Percentiles rank a stretch among this genome's conserved stretches.
These are phyloP conservation scores for Varanus komodoensis DNA, from an alignment of 2,113 vertebrate species.

Conservation along the genomic window DNA sequence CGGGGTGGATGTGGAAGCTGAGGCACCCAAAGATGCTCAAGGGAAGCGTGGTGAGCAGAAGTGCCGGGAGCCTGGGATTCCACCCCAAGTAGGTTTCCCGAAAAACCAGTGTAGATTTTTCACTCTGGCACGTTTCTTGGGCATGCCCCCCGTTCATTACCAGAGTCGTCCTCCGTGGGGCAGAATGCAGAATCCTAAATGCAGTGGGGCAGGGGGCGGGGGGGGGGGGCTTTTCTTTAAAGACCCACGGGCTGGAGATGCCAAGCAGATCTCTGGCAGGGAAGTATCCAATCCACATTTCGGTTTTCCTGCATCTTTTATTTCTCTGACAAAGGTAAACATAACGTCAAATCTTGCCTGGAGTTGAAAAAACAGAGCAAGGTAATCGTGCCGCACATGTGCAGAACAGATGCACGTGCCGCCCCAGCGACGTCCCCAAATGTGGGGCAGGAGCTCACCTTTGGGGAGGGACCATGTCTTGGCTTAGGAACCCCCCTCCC, in stretches of 20 bases:
- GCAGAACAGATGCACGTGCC: background rate
- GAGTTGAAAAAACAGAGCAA: too few relatives aligned
- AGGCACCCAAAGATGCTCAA: background rate
- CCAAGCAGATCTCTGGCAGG: background rate
- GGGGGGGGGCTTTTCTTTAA: background rate
- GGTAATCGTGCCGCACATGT: background rate
- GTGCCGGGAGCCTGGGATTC: too few relatives aligned
- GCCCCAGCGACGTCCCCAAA: background rate
- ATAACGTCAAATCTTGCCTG: background rate
- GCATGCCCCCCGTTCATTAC: background rate
- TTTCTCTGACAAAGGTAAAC: background rate
- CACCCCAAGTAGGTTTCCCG: background rate
- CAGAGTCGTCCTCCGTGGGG: background rate
- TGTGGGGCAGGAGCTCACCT: background rate
- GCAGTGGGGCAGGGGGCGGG: background rate
- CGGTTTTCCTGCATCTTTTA: background rate
- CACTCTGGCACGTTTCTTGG: background rate
- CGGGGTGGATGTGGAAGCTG: background rate
- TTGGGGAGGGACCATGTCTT: background rate
- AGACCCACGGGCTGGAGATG: background rate
- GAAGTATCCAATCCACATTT: background rate
- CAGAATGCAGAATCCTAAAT: background rate
- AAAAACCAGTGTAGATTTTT: background rate
- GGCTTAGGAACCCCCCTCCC: background rate
- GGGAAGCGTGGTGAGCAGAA: background rate